Evolutionary conservation across 2,113 vertebrate species (phyloP), one percentile per base, ranked within the genome.

Genomic region (Hemiprocne comata): DNA sequence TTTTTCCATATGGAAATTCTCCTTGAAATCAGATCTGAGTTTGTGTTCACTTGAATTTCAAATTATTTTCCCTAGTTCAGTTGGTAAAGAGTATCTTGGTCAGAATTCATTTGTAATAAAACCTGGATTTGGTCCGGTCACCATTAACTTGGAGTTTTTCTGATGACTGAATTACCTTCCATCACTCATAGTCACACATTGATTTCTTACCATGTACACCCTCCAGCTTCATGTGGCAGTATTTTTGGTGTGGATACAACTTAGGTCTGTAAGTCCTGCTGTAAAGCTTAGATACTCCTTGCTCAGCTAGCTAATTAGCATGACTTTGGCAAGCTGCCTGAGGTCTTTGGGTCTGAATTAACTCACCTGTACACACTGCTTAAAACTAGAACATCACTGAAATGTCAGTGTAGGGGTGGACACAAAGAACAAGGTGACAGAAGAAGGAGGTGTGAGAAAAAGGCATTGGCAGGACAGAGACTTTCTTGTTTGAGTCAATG

Each of bases 41-140:
- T 71, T 71, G 42, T 25, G 48, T 81, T 89, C 90, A 84, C 92
- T 96, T 97, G 93, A 96, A 95, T 95, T 96, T 95, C 94, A 96
- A 92, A 95, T 96, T 78, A 66, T 94, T 89, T 66, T 75, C 40
- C 34, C 28, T 78, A 60, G 44, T 81, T 86, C 76, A 33, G 34
- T 31, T 67, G 44, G 71, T 93, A 85, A 90, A 82, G 62, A 88
- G 46, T 78, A 69, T 89, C n/a, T 26, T 60, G 34, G 57, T 90
- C 44, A 82, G 76, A 78, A 94, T 78, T 53, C 57, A 72, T 87
- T 61, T 79, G 73, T 78, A 93, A 46, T 71, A 82, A 91, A 91
- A 87, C n/a, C 25, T 78, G 38, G 28, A 31, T 94, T 89, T 85
- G 23, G 31, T 62, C 17, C 38, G 15, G 12, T 71, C 21, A 31